A percentile compares a stretch with the other conserved stretches of the same genome.
These are phyloP conservation scores for Xyrichtys novacula DNA, from an alignment of 2,797 vertebrate genomes.

Conservation along the genomic window DNA sequence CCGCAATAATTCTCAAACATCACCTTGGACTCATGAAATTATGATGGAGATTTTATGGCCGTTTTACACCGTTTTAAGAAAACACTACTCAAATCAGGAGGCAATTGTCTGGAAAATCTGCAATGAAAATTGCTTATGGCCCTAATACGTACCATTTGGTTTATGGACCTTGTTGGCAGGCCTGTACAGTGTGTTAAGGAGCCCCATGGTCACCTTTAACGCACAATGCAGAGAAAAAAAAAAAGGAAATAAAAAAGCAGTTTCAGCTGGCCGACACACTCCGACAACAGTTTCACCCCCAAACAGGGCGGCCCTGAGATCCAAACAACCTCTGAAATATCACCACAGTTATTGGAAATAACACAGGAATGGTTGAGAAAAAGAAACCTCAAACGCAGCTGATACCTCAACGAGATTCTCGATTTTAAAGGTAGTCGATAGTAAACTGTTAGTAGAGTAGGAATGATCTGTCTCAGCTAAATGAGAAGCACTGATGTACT, in stretches of 20 bases:
- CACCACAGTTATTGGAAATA: background rate
- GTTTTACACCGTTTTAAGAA: background rate
- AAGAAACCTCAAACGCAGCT: too few species aligned
- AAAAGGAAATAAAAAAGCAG: background rate
- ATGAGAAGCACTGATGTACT: slow-evolving; percentile 28
- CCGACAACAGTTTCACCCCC: background rate
- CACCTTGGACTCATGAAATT: background rate
- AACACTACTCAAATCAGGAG: background rate
- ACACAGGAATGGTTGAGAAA: too few species aligned
- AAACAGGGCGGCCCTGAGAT: background rate
- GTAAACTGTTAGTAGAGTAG: slow-evolving; percentile 42
- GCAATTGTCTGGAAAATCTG: background rate
- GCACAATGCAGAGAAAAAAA: background rate
- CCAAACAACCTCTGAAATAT: background rate
- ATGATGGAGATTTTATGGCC: background rate
- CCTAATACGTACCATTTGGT: background rate
- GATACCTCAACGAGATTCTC: background rate
- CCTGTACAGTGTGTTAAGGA: background rate
- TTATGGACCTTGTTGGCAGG: background rate
- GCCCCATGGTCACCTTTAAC: background rate
- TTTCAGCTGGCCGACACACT: background rate
- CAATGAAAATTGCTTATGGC: background rate
- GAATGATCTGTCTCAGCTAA: slow-evolving; percentile 31
- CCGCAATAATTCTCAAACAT: background rate
- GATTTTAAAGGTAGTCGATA: background rate